Evolutionary conservation across 2,113 vertebrate species (phyloP).

Genomic region (Salvelinus fontinalis): DNA sequence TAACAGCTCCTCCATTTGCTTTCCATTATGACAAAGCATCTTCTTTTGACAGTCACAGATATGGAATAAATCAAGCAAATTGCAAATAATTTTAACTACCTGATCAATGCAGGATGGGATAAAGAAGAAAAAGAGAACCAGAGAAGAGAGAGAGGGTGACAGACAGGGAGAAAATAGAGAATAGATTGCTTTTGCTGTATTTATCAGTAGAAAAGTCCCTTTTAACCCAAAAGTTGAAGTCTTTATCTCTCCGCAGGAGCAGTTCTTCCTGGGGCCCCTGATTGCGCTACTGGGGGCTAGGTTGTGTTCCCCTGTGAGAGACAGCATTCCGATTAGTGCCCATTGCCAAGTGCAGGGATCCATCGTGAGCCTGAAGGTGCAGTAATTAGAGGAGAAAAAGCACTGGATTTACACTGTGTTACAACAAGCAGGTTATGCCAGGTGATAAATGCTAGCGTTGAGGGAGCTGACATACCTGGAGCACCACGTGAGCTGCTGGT

Average conservation of each 20-base stretch:
- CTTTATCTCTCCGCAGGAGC: conserved; percentile 78
- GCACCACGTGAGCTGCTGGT: too few relatives aligned
- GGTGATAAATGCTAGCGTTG: conserved; percentile 15
- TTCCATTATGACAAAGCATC: conserved; percentile 69
- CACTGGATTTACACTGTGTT: conserved; percentile 14
- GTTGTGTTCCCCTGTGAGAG: conserved; percentile 54
- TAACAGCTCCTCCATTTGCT: conserved; percentile 65
- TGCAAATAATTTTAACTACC: conserved; percentile 60
- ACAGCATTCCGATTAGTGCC: conserved; percentile 71
- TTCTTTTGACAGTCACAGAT: conserved; percentile 75
- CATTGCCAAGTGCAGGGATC: conserved; percentile 62
- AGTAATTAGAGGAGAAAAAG: conserved; percentile 31
- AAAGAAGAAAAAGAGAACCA: conserved; percentile 20
- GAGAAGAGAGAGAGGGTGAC: neutral
- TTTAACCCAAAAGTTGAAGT: conserved; percentile 76
- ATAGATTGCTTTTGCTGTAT: conserved; percentile 70
- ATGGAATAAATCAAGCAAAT: conserved; percentile 62
- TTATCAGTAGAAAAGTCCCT: conserved; percentile 74
- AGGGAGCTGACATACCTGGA: too few relatives aligned
- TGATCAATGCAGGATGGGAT: conserved; percentile 53
- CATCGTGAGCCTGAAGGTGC: conserved; percentile 25
- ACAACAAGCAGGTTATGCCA: conserved; percentile 23
- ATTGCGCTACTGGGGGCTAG: conserved; percentile 50
- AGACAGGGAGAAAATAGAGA: conserved; percentile 14
- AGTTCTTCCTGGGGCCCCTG: conserved; percentile 53